phyloP scores from a whole-genome alignment of 2,113 vertebrate genomes.

The Oophaga pumilio region DNA sequence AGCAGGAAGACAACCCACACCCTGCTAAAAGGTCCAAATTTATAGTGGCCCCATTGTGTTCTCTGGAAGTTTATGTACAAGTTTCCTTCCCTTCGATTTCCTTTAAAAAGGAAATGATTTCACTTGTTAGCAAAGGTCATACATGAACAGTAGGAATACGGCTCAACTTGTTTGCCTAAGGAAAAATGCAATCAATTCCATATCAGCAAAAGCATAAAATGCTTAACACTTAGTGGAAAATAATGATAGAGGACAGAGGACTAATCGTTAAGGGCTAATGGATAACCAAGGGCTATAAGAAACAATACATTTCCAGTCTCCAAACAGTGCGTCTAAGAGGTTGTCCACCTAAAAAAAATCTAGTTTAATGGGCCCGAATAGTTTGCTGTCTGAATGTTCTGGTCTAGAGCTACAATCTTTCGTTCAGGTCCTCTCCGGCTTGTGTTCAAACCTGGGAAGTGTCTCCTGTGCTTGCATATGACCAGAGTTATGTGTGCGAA shows the following conservation, averaged over 20 bases:
- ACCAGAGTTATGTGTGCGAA: no score
- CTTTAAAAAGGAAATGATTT: slow-evolving; percentile 66
- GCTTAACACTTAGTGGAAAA: slow-evolving; percentile 16
- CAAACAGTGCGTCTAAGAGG: no score
- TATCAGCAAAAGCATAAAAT: slow-evolving; percentile 24
- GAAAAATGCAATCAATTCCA: slow-evolving; percentile 29
- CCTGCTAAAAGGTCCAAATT: slow-evolving; percentile 67
- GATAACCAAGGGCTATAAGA: not conserved
- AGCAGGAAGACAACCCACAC: slow-evolving; percentile 66
- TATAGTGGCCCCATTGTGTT: slow-evolving; percentile 65
- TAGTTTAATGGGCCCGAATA: no score
- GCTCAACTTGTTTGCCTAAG: slow-evolving; percentile 12
- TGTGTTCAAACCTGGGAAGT: no score
- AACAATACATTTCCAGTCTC: not conserved
- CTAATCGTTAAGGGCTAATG: not conserved
- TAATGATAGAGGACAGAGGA: not conserved
- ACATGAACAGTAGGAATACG: slow-evolving; percentile 3
- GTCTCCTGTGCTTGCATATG: no score
- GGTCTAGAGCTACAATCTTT: no score
- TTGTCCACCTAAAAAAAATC: no score
- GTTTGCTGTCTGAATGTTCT: no score
- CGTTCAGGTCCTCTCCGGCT: no score
- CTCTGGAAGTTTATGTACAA: slow-evolving; percentile 63
- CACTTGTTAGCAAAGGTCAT: slow-evolving; percentile 63
- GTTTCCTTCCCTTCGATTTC: slow-evolving; percentile 70